A percentile compares a stretch with the other conserved stretches of the same genome.
These are phyloP conservation scores for Macrosoma leucophasiata DNA, from an alignment of 2,888 invertebrate genomes.

Conservation along the genomic window DNA sequence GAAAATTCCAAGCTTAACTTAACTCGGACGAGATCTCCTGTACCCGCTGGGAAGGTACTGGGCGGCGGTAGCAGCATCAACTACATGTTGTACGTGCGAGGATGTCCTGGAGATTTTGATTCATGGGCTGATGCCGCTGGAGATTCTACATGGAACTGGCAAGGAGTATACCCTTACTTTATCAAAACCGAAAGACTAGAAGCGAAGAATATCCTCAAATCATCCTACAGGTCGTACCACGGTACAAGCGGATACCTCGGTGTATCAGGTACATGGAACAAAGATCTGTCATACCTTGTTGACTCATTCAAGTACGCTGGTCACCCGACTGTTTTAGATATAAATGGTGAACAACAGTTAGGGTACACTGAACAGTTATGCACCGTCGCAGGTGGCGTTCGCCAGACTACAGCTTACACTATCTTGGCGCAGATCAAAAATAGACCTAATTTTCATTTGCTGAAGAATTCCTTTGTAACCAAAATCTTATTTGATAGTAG, in stretches of 20 bases:
- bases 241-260: slow-evolving; percentile 31
- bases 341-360: slow-evolving; percentile 34
- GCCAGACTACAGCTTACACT: slow-evolving; percentile 36
- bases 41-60: slow-evolving; percentile 26
- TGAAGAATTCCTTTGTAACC: slow-evolving; percentile 34
- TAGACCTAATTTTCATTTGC: slow-evolving; percentile 32
- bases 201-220: slow-evolving; percentile 22
- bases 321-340: slow-evolving; percentile 32
- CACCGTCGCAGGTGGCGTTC: slow-evolving; percentile 31
- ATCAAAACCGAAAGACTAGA: slow-evolving; percentile 30
- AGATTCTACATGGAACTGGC: slow-evolving; percentile 29
- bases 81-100: slow-evolving; percentile 29
- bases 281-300: slow-evolving; percentile 24
- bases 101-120: slow-evolving; percentile 28
- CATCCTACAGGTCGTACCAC: slow-evolving; percentile 21
- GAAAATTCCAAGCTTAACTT: slow-evolving; percentile 18
- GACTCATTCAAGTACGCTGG: slow-evolving; percentile 39
- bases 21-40: slow-evolving; percentile 5
- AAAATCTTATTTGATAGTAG: slow-evolving; percentile 35
- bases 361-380: slow-evolving; percentile 35
- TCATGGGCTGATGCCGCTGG: slow-evolving; percentile 29
- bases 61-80: slow-evolving; percentile 31
- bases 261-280: slow-evolving; percentile 24
- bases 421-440: slow-evolving; percentile 30
- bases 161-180: slow-evolving; percentile 28